Evolutionary conservation across 1,140 invertebrate species (phyloP).

Genomic region (Bombus ignitus): DNA sequence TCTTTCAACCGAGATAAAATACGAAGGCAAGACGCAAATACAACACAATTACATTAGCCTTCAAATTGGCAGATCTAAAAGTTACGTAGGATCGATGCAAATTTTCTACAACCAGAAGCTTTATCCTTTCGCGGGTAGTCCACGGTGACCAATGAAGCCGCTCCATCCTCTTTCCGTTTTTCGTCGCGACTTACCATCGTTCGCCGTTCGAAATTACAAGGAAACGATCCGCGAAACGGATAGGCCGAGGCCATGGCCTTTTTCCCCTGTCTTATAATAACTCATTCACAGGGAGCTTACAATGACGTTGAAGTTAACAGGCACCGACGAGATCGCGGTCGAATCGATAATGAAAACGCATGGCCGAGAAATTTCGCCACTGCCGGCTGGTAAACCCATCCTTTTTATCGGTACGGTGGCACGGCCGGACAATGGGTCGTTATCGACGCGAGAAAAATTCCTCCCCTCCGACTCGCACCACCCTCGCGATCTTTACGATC

Average conservation of each 20-base stretch:
- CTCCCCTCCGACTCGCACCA: not conserved
- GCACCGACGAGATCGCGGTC: not conserved
- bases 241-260: not conserved
- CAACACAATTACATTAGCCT: too few species aligned
- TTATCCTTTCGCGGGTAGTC: too few species aligned
- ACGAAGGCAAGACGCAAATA: not conserved
- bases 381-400: slow-evolving; percentile 32
- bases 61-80: too few species aligned
- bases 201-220: not conserved
- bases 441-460: slow-evolving; percentile 51
- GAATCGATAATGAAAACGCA: slow-evolving; percentile 46
- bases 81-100: too few species aligned
- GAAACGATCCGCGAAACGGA: not conserved
- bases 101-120: too few species aligned
- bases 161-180: too few species aligned
- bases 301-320: not conserved
- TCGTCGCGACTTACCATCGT: not conserved
- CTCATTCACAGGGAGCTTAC: not conserved
- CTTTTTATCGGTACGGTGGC: slow-evolving; percentile 32
- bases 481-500: slow-evolving; percentile 39
- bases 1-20: not conserved
- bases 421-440: slow-evolving; percentile 57
- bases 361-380: slow-evolving; percentile 28
- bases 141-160: too few species aligned
- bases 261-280: slow-evolving; percentile 9